Base-by-base conservation (phyloP, 2,113 vertebrate species). In the Psilopogon haemacephalus region DNA sequence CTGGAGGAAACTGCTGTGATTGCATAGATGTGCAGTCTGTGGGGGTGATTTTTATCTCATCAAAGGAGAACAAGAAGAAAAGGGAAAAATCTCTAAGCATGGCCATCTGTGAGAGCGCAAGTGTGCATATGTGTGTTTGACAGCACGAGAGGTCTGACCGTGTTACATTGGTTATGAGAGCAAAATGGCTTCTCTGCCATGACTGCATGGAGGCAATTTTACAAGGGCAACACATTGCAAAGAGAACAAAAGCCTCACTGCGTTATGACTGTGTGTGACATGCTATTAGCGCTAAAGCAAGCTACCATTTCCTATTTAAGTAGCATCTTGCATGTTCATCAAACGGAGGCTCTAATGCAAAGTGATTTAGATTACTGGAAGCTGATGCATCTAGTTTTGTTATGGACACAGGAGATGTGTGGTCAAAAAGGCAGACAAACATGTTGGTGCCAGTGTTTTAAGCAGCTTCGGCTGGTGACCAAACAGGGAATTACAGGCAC, bases 221-320 rank as follows among this genome's bases (percentile, higher is more conserved):
- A 40, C 56, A 73, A 54, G 86, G 56, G n/a, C 71, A 80, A 7
- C 10, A 15, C 46, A 6, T 46, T 48, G 62, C 69, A 48, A 48
- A 63, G 71, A 48, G 75, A 92, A 87, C 81, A 82, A 90, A 92
- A 63, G 60, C 77, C 71, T 42, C 1, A 0, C 38, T 71, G 83
- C 6, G 0, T 54, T 21, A 11, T 26, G 58, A 42, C 84, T 48
- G 38, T 42, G 63, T 5, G 7, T 1, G n/a, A 32, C 33, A 56
- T 8, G 0, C 46, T 38, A 46, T 12, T 35, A 44, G 6, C 0
- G 2, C 74, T 83, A 21, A 65, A 85, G 81, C 59, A 35, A 84
- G 76, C 65, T 73, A 28, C 80, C 76, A 64, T 96, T 94, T 87
- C 95, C 90, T 96, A 79, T 96, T 95, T 93, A 88, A 95, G 95